Percentiles rank a stretch among this genome's conserved stretches.
Conservation (phyloP, 1,140 invertebrate species). For the Cydia amplana region DNA sequence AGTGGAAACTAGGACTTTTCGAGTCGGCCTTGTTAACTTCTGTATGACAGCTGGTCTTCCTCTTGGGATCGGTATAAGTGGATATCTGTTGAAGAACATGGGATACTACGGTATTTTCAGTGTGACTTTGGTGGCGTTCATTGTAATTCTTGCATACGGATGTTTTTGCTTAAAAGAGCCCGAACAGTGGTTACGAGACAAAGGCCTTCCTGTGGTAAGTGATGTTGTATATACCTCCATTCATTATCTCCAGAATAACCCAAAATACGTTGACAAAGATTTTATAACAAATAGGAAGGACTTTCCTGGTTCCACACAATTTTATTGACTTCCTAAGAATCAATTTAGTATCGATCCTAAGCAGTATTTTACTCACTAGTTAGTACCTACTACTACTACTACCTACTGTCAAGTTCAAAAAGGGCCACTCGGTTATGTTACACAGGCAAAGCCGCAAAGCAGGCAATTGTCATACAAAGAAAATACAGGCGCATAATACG, state of each 20-base stretch:
- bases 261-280: too few relatives aligned
- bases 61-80: conserved; percentile 87
- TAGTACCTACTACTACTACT: too few relatives aligned
- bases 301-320: too few relatives aligned
- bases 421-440: too few relatives aligned
- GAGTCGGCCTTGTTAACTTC: conserved; percentile 91
- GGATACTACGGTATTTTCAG: conserved; percentile 90
- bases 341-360: too few relatives aligned
- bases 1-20: conserved; percentile 87
- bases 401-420: too few relatives aligned
- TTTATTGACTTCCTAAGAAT: too few relatives aligned
- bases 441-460: too few relatives aligned
- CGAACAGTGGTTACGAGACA: conserved; percentile 63
- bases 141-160: conserved; percentile 85
- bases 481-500: not conserved
- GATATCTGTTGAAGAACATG: conserved; percentile 83
- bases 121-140: conserved; percentile 84
- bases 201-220: conserved; percentile 64
- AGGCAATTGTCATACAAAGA: too few relatives aligned
- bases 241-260: too few relatives aligned
- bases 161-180: conserved; percentile 82
- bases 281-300: too few relatives aligned
- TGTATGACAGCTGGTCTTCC: conserved; percentile 89
- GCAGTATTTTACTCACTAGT: too few relatives aligned
- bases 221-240: not conserved